These are phyloP conservation scores for Dexiosoma caninum DNA, from an alignment of 2,888 invertebrate genomes.

Conservation along the genomic window DNA sequence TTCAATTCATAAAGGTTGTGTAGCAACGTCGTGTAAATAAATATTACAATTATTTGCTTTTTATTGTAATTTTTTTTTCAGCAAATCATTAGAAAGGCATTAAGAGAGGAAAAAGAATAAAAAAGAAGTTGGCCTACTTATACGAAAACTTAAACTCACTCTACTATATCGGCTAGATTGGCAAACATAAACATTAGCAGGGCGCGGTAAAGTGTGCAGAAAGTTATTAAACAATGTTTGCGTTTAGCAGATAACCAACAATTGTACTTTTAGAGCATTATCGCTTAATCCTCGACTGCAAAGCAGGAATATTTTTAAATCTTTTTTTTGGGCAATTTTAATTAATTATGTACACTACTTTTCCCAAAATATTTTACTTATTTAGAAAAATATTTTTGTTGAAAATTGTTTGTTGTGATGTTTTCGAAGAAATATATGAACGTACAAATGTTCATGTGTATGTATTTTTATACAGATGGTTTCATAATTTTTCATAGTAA, in stretches of 20 bases:
- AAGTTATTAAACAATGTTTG: too few species aligned
- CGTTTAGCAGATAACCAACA: too few species aligned
- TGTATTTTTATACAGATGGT: too few species aligned
- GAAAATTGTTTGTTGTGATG: too few species aligned
- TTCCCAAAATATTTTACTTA: too few species aligned
- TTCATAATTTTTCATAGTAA: too few species aligned
- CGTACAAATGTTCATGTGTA: not conserved
- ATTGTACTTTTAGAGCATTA: too few species aligned
- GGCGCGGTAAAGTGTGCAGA: not conserved
- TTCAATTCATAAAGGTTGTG: not conserved
- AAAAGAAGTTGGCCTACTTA: constrained; percentile 63
- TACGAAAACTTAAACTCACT: constrained; percentile 41
- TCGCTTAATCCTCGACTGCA: too few species aligned
- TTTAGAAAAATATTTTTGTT: too few species aligned
- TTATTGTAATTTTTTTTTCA: constrained; percentile 14
- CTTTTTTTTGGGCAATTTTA: too few species aligned
- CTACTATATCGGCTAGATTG: not conserved
- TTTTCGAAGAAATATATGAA: not conserved
- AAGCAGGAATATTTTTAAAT: too few species aligned
- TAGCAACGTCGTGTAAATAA: constrained; percentile 1
- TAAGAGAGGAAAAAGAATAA: constrained; percentile 24
- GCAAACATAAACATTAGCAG: not conserved
- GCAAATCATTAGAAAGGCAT: constrained; percentile 50
- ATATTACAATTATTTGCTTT: not conserved
- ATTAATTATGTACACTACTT: too few species aligned